These are phyloP conservation scores for Eutolmus rufibarbis DNA, from an alignment of 2,888 invertebrate genomes.

Conservation along the genomic window DNA sequence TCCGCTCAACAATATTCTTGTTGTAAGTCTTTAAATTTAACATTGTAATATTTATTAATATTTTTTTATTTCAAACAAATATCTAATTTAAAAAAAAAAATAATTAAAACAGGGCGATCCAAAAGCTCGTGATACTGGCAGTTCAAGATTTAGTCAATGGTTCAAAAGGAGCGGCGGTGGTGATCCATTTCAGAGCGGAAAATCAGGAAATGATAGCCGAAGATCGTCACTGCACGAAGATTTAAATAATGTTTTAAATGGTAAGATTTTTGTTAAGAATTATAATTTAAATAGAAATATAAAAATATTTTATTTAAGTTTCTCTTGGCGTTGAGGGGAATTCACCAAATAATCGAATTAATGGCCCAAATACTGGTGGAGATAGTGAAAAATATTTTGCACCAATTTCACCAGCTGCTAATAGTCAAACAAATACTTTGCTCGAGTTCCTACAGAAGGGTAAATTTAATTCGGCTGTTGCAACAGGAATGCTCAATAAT, in stretches of 20 bases:
- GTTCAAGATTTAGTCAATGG: conserved; percentile 82
- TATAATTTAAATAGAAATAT: background rate
- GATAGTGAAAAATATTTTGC: conserved; percentile 71
- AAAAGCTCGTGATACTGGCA: conserved; percentile 64
- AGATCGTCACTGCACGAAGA: conserved; percentile 70
- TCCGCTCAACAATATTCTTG: conserved; percentile 74
- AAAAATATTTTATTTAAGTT: background rate
- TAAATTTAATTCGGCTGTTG: conserved; percentile 58
- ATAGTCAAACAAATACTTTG: conserved; percentile 62
- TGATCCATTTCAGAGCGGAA: background rate
- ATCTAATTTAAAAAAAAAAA: no score
- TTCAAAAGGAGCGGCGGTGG: conserved; percentile 66
- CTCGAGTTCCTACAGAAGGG: conserved; percentile 77
- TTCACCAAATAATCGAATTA: conserved; percentile 21
- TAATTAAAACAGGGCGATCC: conserved; percentile 74
- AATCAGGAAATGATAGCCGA: conserved; percentile 58
- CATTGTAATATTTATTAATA: conserved; percentile 2
- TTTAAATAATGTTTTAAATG: conserved; percentile 72
- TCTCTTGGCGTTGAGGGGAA: background rate
- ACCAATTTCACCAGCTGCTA: conserved; percentile 71
- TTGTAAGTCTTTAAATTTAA: conserved; percentile 65
- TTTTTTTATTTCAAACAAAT: background rate
- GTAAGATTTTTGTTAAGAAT: conserved; percentile 55
- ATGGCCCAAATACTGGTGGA: conserved; percentile 53
- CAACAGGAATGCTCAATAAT: background rate